Conservation (phyloP, 2,113 vertebrate genomes). For the Ctenomys sociabilis region DNA sequence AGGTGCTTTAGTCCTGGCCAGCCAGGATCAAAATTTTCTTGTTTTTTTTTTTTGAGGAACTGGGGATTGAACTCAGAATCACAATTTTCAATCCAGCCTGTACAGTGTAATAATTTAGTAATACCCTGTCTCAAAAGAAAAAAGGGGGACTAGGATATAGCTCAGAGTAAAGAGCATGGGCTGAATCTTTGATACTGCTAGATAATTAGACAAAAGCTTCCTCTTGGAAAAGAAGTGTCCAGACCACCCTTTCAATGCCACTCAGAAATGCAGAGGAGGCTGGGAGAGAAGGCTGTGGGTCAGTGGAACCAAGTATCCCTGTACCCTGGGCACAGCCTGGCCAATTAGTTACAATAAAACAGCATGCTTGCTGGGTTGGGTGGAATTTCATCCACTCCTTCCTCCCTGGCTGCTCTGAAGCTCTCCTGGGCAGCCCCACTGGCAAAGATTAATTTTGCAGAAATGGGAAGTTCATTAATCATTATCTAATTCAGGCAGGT, state of each 20-base stretch:
- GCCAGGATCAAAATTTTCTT: too few species aligned
- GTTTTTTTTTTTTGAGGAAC: too few species aligned
- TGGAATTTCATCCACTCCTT: neutral
- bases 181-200: neutral
- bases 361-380: neutral
- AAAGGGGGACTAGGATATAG: neutral
- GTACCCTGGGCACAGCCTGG: neutral
- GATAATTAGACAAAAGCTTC: neutral
- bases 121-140: neutral
- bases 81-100: neutral
- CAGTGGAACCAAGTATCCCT: neutral
- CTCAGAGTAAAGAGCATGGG: neutral
- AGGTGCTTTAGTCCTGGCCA: too few species aligned
- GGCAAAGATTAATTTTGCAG: conserved; percentile 44
- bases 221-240: neutral
- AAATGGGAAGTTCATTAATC: conserved; percentile 19
- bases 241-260: neutral
- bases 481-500: neutral
- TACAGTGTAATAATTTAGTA: neutral
- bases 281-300: neutral
- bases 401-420: neutral
- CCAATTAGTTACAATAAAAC: neutral
- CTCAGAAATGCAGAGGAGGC: neutral
- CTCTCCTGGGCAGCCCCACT: neutral
- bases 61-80: too few species aligned